phyloP scores from a whole-genome alignment of 2,113 vertebrate genomes.

The Numenius arquata region DNA sequence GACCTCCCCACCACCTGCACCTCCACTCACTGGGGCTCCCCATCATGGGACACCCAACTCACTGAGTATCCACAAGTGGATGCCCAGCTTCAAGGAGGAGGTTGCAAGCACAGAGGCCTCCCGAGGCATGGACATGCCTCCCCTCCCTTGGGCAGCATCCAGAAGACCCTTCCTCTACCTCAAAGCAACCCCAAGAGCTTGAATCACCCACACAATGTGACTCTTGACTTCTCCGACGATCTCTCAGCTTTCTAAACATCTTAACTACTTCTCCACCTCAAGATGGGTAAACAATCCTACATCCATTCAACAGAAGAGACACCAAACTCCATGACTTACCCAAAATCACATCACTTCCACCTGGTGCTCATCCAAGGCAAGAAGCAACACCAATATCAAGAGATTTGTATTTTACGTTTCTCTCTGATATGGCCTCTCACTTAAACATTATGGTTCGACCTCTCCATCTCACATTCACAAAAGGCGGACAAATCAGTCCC shows the following conservation, averaged over 20 bases:
- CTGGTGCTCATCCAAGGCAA: not conserved
- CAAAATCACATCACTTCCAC: not conserved
- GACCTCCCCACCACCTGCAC: not conserved
- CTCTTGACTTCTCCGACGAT: not conserved
- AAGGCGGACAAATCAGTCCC: not conserved
- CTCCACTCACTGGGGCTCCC: not conserved
- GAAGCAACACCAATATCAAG: not conserved
- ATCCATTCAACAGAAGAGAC: not conserved
- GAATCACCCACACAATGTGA: too few species aligned
- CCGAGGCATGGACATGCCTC: not conserved
- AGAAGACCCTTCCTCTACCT: not conserved
- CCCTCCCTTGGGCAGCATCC: not conserved
- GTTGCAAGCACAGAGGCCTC: not conserved
- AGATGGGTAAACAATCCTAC: not conserved
- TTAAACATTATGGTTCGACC: not conserved
- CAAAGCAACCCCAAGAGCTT: not conserved
- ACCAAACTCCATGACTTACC: not conserved
- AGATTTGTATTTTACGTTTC: not conserved
- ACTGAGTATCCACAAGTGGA: rapidly evolving
- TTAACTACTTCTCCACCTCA: not conserved
- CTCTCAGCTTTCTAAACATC: not conserved
- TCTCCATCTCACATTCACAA: not conserved
- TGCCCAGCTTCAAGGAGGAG: not conserved
- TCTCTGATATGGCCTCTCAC: not conserved
- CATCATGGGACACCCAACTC: not conserved